phyloP scores from a whole-genome alignment of 2,888 invertebrate genomes.

The Hoplodrina ambigua region DNA sequence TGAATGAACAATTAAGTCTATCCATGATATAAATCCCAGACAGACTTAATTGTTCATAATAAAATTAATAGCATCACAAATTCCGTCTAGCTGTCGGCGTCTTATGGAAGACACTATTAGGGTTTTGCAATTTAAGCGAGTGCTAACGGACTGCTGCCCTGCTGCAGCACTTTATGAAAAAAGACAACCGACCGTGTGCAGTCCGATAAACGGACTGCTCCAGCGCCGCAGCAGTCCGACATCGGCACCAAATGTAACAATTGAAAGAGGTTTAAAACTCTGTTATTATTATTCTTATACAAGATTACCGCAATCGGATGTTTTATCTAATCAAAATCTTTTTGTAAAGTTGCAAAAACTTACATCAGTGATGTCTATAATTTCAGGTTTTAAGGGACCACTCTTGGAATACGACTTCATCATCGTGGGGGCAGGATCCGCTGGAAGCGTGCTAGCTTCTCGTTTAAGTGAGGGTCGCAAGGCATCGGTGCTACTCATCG shows the following conservation, averaged over 20 bases:
- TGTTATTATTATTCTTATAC: background rate
- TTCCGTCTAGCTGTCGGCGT: background rate
- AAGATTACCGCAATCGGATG: background rate
- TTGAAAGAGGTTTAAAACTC: too few species aligned
- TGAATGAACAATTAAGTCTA: background rate
- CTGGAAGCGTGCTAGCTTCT: conserved; percentile 88
- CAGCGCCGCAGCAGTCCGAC: too few species aligned
- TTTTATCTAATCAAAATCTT: background rate
- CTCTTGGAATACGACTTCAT: conserved; percentile 86
- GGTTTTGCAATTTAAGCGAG: too few species aligned
- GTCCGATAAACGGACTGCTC: too few species aligned
- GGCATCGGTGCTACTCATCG: conserved; percentile 86
- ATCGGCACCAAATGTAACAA: too few species aligned
- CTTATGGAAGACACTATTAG: background rate
- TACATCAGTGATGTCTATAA: background rate
- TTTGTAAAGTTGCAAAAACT: background rate
- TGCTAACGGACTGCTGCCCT: too few species aligned
- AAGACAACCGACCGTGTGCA: too few species aligned
- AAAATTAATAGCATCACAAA: conserved; percentile 5
- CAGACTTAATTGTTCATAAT: conserved; percentile 2
- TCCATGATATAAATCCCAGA: background rate
- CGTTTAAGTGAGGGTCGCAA: conserved; percentile 85
- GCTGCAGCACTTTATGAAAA: too few species aligned
- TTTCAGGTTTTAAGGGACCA: conserved; percentile 82
- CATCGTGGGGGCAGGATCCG: conserved; percentile 89